phyloP scores from a whole-genome alignment of 2,797 vertebrate species.

The Gorsachius magnificus region DNA sequence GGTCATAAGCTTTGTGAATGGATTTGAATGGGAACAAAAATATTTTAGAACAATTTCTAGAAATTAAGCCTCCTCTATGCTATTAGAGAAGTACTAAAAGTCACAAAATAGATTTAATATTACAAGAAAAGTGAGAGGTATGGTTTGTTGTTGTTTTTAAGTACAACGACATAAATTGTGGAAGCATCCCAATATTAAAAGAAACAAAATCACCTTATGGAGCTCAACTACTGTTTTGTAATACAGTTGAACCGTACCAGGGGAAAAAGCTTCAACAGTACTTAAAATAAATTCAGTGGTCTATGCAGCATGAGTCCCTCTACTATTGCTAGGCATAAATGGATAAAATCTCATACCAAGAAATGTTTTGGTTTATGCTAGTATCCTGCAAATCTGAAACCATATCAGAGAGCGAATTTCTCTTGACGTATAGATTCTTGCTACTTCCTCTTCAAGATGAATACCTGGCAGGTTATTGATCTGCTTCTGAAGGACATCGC shows the following conservation, averaged over 20 bases:
- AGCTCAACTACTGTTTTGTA: background rate
- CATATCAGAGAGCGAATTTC: constrained; percentile 40
- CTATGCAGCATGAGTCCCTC: background rate
- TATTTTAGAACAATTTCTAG: constrained; percentile 2
- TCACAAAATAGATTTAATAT: background rate
- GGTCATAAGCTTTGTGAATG: background rate
- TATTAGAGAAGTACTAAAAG: background rate
- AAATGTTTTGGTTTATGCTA: background rate
- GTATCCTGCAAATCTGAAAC: constrained; percentile 42
- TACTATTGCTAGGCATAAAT: background rate
- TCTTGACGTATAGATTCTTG: constrained; percentile 63
- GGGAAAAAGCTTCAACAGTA: background rate
- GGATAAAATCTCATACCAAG: background rate
- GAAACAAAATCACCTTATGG: background rate
- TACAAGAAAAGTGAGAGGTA: background rate
- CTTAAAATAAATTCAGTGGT: background rate
- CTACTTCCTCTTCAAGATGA: constrained; percentile 69
- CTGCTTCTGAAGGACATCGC: constrained; percentile 73
- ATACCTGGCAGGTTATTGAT: constrained; percentile 79
- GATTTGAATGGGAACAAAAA: background rate
- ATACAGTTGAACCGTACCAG: background rate
- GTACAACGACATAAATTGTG: background rate
- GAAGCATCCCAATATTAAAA: background rate
- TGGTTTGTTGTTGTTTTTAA: background rate
- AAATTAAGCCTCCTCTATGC: constrained; percentile 18